Evolutionary conservation across 2,113 vertebrate species (phyloP).

Genomic region (Pelusios castaneus): DNA sequence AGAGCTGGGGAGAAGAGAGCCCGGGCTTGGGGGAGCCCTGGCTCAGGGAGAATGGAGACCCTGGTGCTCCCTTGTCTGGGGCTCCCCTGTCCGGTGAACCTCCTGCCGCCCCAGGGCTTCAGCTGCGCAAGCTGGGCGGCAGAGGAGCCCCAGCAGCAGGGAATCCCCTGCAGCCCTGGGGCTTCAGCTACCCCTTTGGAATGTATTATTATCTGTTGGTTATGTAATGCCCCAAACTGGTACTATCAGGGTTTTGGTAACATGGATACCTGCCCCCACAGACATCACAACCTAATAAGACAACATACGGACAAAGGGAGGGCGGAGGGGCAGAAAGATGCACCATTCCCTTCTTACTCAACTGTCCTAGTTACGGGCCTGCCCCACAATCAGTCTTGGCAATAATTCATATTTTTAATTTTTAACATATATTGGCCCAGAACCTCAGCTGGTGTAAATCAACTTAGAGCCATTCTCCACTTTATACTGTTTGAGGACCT

Average conservation of each 20-base stretch:
- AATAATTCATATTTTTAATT: background rate
- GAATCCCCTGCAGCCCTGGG: too few relatives aligned
- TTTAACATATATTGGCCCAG: rapidly evolving
- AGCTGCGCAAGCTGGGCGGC: too few relatives aligned
- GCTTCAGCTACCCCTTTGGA: too few relatives aligned
- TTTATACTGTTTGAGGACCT: background rate
- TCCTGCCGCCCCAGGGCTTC: too few relatives aligned
- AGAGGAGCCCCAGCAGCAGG: too few relatives aligned
- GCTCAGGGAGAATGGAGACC: too few relatives aligned
- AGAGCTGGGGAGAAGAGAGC: too few relatives aligned
- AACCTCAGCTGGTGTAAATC: background rate
- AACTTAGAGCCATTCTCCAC: background rate
- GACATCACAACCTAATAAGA: background rate
- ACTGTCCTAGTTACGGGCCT: background rate
- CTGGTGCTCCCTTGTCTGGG: too few relatives aligned
- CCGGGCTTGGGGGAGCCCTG: too few relatives aligned
- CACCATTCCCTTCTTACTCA: background rate
- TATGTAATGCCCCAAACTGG: background rate
- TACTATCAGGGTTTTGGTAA: background rate
- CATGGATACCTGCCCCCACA: background rate
- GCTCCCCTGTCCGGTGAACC: too few relatives aligned
- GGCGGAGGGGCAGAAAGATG: background rate
- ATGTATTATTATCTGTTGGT: background rate
- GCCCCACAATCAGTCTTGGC: background rate
- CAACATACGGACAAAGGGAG: background rate